phyloP scores from a whole-genome alignment of 2,797 vertebrate species.

The Esox masquinongy region DNA sequence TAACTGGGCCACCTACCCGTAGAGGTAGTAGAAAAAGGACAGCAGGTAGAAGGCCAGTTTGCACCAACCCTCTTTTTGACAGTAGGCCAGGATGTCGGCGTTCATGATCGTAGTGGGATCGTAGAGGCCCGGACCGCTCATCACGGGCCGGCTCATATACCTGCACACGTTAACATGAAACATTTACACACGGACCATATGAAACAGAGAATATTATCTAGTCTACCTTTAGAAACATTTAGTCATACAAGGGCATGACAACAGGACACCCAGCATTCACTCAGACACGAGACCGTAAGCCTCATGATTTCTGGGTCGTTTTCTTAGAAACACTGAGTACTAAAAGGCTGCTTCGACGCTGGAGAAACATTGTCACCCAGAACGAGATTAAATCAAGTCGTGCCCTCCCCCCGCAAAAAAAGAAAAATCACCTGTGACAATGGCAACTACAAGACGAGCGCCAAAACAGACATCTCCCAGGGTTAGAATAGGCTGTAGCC shows the following conservation, averaged over 20 bases:
- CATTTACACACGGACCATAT: not conserved
- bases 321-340: no score
- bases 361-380: no score
- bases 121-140: slow-evolving; percentile 96
- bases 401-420: no score
- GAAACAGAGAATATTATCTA: not conserved
- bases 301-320: no score
- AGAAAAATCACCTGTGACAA: no score
- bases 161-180: slow-evolving; percentile 21
- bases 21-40: slow-evolving; percentile 99
- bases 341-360: no score
- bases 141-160: slow-evolving; percentile 89
- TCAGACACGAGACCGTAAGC: no score
- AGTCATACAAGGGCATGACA: not conserved
- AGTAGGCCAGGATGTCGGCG: slow-evolving; percentile 96
- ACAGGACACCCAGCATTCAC: not conserved
- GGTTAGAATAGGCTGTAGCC: no score
- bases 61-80: slow-evolving; percentile 99
- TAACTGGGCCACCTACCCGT: slow-evolving; percentile 71
- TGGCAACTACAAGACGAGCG: no score
- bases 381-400: no score
- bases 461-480: no score
- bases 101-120: slow-evolving; percentile 99
- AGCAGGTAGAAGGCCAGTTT: slow-evolving; percentile 98
- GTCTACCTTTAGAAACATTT: not conserved